phyloP scores from a whole-genome alignment of 2,113 vertebrate species.

The Elachura formosa region DNA sequence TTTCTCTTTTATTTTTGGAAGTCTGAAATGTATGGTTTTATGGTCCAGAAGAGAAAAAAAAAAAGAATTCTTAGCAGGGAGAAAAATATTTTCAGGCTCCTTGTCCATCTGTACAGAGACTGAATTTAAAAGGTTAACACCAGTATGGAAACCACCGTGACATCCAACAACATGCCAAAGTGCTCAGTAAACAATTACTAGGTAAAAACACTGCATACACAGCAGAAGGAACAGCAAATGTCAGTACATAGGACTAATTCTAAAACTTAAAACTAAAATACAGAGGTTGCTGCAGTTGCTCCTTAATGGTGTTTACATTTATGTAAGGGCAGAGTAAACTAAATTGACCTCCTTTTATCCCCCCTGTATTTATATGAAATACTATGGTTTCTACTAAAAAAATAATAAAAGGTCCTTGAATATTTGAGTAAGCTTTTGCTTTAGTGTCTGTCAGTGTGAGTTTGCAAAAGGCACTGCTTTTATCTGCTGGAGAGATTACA shows the following conservation, averaged over 20 bases:
- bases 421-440: constrained; percentile 53
- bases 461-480: constrained; percentile 47
- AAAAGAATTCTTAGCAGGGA: constrained; percentile 34
- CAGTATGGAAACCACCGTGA: not conserved
- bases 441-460: constrained; percentile 22
- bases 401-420: not conserved
- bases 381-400: not conserved
- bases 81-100: constrained; percentile 42
- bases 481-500: constrained; percentile 53
- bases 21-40: constrained; percentile 1
- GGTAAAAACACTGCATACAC: not conserved
- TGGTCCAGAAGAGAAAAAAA: constrained; percentile 28
- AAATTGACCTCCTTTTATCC: not conserved
- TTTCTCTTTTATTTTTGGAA: not conserved
- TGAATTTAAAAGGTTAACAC: constrained; percentile 53
- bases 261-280: not conserved
- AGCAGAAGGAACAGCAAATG: not conserved
- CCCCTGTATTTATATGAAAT: not conserved
- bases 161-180: not conserved
- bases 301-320: constrained; percentile 13
- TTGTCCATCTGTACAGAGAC: constrained; percentile 44
- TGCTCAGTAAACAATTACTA: not conserved
- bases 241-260: not conserved
- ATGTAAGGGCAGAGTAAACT: not conserved
- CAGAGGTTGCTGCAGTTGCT: not conserved